Base-by-base conservation (phyloP, 2,113 vertebrate genomes). In the Maccullochella peelii region DNA sequence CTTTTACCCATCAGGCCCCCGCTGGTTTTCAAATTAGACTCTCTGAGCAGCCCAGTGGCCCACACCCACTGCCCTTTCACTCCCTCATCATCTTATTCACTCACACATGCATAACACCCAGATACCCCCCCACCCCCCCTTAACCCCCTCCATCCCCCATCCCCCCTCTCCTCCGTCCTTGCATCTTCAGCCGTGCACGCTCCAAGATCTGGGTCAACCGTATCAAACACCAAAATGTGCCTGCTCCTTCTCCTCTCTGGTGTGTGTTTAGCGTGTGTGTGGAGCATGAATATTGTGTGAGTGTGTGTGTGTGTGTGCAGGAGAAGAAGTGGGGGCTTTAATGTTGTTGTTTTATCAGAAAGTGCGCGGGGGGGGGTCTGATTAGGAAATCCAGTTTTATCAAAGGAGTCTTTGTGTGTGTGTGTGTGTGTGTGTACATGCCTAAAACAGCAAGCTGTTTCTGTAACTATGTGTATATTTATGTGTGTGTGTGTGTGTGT, bases 181-280 rank as follows among this genome's bases (percentile, higher is more conserved):
- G 25, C 78, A 84, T 82, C 75, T 73, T 75, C 74, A 81, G 69
- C 58, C 36, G 59, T 44, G 71, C 79, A 83, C 73, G 50, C 76
- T 90, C 82, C 80, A 78, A 93, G 91, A 95, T 95, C 93, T 95
- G 91, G 94, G 95, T 95, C 95, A 95, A 87, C 88, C 85, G 68
- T 92, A 92, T 94, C 87, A 91, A 85, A 92, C 83, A 68, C 92
- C 83, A 83, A 84, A 89, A 71, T 1, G 50, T 15, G 68, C 66
- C 75, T 52, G 23, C 79, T 66, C 73, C 40, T 12, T 77, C 62
- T 80, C 72, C 49, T 65, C 52, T 73, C 25, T 67, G 23, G 38
- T 68, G 77, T 77, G 67, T 73, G 47, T 79, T 49, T 42, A 57
- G 25, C 63, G 36, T 80, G 82, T 73, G 65, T 38, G 16, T 67